Base-by-base conservation (phyloP, 37 sponge, comb jelly and placozoan genomes). In the Haliclona indistincta region DNA sequence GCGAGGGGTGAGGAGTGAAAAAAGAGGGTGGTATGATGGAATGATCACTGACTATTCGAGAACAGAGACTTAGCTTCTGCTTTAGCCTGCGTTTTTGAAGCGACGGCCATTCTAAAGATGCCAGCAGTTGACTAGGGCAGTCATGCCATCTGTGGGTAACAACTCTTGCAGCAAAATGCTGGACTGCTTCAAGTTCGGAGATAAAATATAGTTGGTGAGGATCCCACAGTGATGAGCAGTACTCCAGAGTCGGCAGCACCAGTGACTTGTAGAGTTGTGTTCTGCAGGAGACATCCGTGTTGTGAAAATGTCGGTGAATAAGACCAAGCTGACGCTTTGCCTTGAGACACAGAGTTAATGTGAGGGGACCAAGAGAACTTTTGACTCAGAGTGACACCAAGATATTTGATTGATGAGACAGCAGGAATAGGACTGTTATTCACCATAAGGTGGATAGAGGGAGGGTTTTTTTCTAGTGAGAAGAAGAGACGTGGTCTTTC, bases 261-360 rank as follows among this genome's bases (percentile, higher is more conserved):
- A n/a, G n/a, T n/a, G n/a, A n/a, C n/a, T n/a, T n/a, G 63, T 38
- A 38, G 63, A 73, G n/a, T n/a, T n/a, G n/a, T n/a, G n/a, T n/a
- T n/a, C n/a, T n/a, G n/a, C n/a, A n/a, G n/a, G n/a, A n/a, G n/a
- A n/a, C n/a, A n/a, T n/a, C n/a, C n/a, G 67, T 10, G n/a, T 77
- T 51, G 55, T 20, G 3, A 54, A 77, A 51, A 34, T 64, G 17
- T 2, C 68, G n/a, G n/a, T 6, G 20, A 52, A 51, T 7, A 4
- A 66, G 5, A 52, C 75, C 75, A 38, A 74, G 75, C 15, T 61
- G 43, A 23, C n/a, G 43, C 35, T 65, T 77, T 40, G 78, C 68
- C 60, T 67, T 68, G 42, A 19, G 30, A 36, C 79, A 78, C 7
- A 39, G 11, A 10, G 20, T 11, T 54, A 25, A 67, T 56, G 58